Conservation (phyloP, 2,888 invertebrate species). For the Esperia sulphurella region DNA sequence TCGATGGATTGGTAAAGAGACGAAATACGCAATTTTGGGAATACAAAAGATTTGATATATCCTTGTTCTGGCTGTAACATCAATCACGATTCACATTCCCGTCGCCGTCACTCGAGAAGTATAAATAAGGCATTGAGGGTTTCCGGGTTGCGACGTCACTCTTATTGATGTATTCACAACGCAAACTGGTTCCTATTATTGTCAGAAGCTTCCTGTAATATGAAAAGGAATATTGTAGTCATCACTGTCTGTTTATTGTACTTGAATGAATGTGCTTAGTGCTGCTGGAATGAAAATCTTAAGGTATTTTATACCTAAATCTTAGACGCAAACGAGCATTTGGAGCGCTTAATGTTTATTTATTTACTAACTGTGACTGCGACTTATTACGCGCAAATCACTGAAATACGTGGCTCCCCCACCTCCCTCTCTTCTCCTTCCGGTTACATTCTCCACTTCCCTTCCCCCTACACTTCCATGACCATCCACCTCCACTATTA, state of each 20-base stretch:
- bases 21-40: conserved; percentile 32
- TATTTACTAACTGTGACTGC: too few relatives aligned
- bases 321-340: too few relatives aligned
- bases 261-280: neutral
- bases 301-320: too few relatives aligned
- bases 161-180: conserved; percentile 60
- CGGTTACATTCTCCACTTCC: too few relatives aligned
- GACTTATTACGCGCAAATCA: too few relatives aligned
- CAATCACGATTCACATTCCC: conserved; percentile 58
- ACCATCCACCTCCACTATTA: too few relatives aligned
- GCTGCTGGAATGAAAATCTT: neutral
- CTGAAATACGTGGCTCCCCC: too few relatives aligned
- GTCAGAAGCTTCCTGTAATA: conserved; percentile 26
- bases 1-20: conserved; percentile 28
- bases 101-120: conserved; percentile 51
- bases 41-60: conserved; percentile 48
- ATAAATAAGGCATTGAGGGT: conserved; percentile 60
- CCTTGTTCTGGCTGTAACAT: conserved; percentile 48
- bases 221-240: conserved; percentile 32
- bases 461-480: too few relatives aligned
- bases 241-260: conserved; percentile 13
- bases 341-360: too few relatives aligned
- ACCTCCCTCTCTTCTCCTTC: too few relatives aligned
- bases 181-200: conserved; percentile 48
- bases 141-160: conserved; percentile 53